Evolutionary conservation across 2,888 invertebrate species (phyloP).

Genomic region (Pristionchus entomophagus): DNA sequence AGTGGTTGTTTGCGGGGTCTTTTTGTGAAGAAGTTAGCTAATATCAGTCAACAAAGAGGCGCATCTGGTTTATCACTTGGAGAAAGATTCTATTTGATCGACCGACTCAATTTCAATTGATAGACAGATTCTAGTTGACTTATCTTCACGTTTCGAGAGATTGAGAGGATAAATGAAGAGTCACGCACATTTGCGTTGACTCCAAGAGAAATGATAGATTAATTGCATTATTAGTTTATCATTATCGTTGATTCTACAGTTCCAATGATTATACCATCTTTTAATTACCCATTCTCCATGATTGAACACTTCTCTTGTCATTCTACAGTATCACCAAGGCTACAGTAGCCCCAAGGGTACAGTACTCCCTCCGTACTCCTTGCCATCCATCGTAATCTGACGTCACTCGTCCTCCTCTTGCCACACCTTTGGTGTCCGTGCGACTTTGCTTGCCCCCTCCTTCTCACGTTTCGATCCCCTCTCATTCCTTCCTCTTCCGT

Average conservation of each 20-base stretch:
- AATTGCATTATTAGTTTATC: too few relatives aligned
- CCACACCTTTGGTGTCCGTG: slow-evolving; percentile 20
- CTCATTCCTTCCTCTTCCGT: background rate
- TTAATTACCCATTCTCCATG: too few relatives aligned
- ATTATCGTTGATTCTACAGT: too few relatives aligned
- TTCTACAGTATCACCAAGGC: too few relatives aligned
- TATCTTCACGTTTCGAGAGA: background rate
- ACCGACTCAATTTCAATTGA: background rate
- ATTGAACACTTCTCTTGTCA: too few relatives aligned
- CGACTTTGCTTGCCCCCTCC: background rate
- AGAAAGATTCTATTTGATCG: background rate
- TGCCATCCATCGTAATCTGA: too few relatives aligned
- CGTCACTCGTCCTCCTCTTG: background rate
- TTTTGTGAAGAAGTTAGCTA: slow-evolving; percentile 34
- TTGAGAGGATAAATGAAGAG: background rate
- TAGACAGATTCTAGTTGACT: slow-evolving; percentile 10
- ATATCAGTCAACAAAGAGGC: background rate
- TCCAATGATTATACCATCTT: too few relatives aligned
- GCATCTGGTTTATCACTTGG: slow-evolving; percentile 11
- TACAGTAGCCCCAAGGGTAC: too few relatives aligned
- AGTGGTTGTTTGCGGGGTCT: slow-evolving; percentile 9
- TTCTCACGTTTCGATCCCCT: background rate
- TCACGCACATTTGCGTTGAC: too few relatives aligned
- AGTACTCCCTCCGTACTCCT: too few relatives aligned
- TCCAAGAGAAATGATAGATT: too few relatives aligned